Evolutionary conservation across 2,888 invertebrate species (phyloP), one percentile per base, ranked within the genome.

Genomic region (Monoplex corrugatus): DNA sequence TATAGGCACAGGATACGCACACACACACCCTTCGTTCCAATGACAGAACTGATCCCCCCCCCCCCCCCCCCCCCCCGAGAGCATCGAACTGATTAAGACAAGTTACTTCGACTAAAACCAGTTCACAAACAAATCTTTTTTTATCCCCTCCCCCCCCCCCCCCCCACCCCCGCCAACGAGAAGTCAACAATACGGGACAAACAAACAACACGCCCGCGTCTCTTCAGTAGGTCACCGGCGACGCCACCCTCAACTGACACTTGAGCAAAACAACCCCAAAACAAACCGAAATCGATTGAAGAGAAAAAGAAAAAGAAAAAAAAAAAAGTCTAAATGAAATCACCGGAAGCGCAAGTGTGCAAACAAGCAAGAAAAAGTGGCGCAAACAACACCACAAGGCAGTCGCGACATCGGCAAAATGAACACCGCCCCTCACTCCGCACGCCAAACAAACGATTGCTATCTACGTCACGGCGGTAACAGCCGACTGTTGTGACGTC

Each of bases 401-500:
- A 57, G 57, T 57, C 57, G 57, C 57, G 57, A 57, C 28, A 57
- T 23, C 28, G 19, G 57, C 8, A 28, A 57, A 28, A 57, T 23
- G 43, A 80, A 80, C 40, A 80, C 78, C 16, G 10, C 50, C 28
- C 78, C 40, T 75, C 78, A 80, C 43, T 80, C 78, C 40, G 23
- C 40, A 80, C 78, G 35, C 78, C 3, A 43, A 13, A 16, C 23
- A 43, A 80, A 43, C 78, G 78, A 80, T 43, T 43, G 10, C 78
- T 0, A 80, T 28, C 23, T 40, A 43, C 78, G 78, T 80, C 78
- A 80, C 78, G 8, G 23, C 78, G 32, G 40, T 40, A 40, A 80
- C 40, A 28, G 78, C 78, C 78, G 78, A 80, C 8, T 72, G 72
- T 72, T 43, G 68, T 80, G 78, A 80, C 78, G 78, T 43, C 28